These are phyloP conservation scores for Enteromius fasciolatus DNA, from an alignment of 2,797 vertebrate genomes.

Conservation along the genomic window DNA sequence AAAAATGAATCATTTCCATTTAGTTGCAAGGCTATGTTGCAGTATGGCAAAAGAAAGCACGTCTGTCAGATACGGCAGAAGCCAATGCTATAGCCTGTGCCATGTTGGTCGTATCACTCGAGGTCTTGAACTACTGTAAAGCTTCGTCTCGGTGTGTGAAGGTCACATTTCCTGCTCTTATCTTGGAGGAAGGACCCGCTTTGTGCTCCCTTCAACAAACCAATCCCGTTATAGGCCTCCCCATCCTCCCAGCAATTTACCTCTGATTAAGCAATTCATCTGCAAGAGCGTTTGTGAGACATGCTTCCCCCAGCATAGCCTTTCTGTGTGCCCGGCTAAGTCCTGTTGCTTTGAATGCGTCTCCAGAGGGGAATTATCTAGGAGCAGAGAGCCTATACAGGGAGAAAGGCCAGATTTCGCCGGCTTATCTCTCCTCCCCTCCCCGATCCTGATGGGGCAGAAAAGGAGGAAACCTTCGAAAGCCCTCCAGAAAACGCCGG, in stretches of 20 bases:
- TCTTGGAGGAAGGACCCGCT: conserved; percentile 58
- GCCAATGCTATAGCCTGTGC: background rate
- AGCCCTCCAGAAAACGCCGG: conserved; percentile 56
- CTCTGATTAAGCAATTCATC: conserved; percentile 67
- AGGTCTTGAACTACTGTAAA: conserved; percentile 12
- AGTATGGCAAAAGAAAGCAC: background rate
- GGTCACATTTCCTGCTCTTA: conserved; percentile 65
- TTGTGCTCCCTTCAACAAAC: conserved; percentile 51
- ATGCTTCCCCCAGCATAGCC: conserved; percentile 41
- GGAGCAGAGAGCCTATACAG: conserved; percentile 30
- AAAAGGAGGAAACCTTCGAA: conserved; percentile 50
- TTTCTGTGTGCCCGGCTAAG: conserved; percentile 53
- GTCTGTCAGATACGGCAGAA: background rate
- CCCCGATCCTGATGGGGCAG: conserved; percentile 56
- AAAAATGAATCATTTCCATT: background rate
- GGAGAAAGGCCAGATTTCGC: conserved; percentile 60
- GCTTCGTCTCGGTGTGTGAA: conserved; percentile 47
- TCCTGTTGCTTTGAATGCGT: conserved; percentile 61
- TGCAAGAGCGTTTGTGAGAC: conserved; percentile 57
- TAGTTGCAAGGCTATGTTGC: background rate
- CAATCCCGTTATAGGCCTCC: conserved; percentile 53
- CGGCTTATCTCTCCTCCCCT: conserved; percentile 63
- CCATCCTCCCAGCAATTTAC: conserved; percentile 62
- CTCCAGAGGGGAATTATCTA: conserved; percentile 62
- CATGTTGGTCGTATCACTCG: background rate